Conservation (phyloP, 2,113 vertebrate species). For the Regulus satrapa region DNA sequence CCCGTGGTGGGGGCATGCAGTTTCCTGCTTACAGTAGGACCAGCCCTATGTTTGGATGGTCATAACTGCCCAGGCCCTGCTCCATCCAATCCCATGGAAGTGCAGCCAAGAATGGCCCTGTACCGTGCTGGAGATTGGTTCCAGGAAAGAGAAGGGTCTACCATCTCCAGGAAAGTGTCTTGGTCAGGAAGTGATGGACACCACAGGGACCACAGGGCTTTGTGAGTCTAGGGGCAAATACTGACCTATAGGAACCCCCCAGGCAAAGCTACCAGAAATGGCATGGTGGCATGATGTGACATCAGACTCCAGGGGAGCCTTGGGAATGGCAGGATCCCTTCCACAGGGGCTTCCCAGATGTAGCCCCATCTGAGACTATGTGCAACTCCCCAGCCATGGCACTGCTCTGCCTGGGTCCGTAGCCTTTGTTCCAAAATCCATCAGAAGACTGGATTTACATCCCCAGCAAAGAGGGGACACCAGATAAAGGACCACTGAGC, state of each 20-base stretch:
- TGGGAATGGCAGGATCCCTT: not conserved
- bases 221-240: not conserved
- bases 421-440: not conserved
- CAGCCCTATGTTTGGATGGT: not conserved
- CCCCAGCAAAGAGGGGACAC: too few species aligned
- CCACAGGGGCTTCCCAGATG: not conserved
- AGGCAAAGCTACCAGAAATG: not conserved
- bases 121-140: not conserved
- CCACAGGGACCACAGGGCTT: not conserved
- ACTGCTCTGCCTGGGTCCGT: not conserved
- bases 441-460: not conserved
- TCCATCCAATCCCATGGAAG: not conserved
- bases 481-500: not conserved
- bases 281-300: rapidly evolving
- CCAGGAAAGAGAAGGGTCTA: not conserved
- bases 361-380: not conserved
- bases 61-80: not conserved
- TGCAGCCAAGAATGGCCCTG: not conserved
- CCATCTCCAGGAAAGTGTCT: rapidly evolving
- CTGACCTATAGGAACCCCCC: too few species aligned
- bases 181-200: not conserved
- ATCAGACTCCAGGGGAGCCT: not conserved
- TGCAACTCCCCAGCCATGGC: not conserved
- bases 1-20: not conserved
- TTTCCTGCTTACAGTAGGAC: not conserved